Percentiles rank a stretch among this genome's conserved stretches.
Evolutionary conservation across 2,113 vertebrate genomes (phyloP).

Genomic region (Myotis lucifugus): DNA sequence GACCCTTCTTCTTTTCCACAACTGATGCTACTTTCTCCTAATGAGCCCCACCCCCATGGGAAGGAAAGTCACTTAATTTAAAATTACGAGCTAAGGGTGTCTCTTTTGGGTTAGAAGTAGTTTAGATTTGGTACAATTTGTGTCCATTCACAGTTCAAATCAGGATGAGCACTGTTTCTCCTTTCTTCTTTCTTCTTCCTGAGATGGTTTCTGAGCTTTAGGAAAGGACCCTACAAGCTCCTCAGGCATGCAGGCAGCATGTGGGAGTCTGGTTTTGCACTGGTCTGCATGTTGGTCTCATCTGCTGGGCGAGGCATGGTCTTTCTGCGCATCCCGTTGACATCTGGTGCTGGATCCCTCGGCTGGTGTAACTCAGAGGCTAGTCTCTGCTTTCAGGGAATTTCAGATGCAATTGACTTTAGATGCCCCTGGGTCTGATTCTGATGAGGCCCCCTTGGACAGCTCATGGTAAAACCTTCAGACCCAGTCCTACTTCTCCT

Average conservation of each 20-base stretch:
- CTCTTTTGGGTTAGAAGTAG: neutral
- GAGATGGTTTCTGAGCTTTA: neutral
- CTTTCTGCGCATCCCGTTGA: neutral
- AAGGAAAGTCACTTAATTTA: neutral
- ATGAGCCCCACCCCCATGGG: neutral
- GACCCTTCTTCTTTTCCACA: neutral
- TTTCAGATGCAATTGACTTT: neutral
- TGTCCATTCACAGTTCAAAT: neutral
- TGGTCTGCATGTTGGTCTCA: neutral
- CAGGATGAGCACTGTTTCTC: neutral
- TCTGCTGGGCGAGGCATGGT: neutral
- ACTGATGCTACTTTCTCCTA: neutral
- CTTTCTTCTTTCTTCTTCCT: neutral
- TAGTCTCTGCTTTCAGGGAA: neutral
- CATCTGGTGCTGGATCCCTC: neutral
- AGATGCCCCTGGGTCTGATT: neutral
- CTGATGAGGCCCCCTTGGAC: neutral
- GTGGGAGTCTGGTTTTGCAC: fast-evolving
- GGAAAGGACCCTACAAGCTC: neutral
- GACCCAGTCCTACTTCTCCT: neutral
- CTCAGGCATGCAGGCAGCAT: fast-evolving
- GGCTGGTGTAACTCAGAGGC: neutral
- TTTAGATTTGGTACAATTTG: neutral
- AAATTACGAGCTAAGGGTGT: neutral
- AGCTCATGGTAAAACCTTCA: neutral